A percentile compares a stretch with the other conserved stretches of the same genome.
These are phyloP conservation scores for Lacerta viridis DNA, from an alignment of 2,797 vertebrate genomes.

Conservation along the genomic window DNA sequence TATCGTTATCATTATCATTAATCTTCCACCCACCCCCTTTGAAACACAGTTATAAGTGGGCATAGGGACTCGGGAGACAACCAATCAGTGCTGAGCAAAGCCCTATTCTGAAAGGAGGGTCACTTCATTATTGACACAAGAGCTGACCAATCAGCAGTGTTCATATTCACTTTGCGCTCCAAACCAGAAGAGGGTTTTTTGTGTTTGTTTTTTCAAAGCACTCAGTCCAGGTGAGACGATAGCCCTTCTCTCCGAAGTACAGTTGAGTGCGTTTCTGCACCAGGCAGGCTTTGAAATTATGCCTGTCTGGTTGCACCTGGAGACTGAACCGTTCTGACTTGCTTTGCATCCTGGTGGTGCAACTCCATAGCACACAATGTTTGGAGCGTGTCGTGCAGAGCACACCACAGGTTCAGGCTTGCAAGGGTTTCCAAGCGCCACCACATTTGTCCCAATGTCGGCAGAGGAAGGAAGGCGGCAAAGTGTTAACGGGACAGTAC, in stretches of 20 bases:
- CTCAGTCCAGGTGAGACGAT: background rate
- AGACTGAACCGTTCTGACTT: too few species aligned
- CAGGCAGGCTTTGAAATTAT: background rate
- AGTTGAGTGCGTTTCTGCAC: background rate
- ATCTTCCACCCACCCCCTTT: too few species aligned
- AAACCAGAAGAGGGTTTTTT: background rate
- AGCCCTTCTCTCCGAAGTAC: background rate
- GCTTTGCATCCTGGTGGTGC: background rate
- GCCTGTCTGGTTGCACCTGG: too few species aligned
- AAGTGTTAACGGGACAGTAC: conserved; percentile 79
- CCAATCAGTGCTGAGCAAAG: background rate
- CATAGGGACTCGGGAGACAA: too few species aligned
- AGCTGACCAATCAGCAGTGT: background rate
- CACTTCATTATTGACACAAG: background rate
- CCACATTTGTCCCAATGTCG: conserved; percentile 54
- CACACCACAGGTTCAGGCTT: background rate
- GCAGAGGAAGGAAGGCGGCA: conserved; percentile 40
- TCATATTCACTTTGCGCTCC: background rate
- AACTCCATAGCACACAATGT: background rate
- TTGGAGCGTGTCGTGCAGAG: background rate
- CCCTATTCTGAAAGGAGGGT: background rate
- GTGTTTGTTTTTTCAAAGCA: too few species aligned
- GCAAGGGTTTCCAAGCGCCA: conserved; percentile 50
- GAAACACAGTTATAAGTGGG: background rate
- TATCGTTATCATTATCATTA: too few species aligned